Conservation (phyloP, 1,140 invertebrate genomes). For the Trichomalopsis sarcophagae region DNA sequence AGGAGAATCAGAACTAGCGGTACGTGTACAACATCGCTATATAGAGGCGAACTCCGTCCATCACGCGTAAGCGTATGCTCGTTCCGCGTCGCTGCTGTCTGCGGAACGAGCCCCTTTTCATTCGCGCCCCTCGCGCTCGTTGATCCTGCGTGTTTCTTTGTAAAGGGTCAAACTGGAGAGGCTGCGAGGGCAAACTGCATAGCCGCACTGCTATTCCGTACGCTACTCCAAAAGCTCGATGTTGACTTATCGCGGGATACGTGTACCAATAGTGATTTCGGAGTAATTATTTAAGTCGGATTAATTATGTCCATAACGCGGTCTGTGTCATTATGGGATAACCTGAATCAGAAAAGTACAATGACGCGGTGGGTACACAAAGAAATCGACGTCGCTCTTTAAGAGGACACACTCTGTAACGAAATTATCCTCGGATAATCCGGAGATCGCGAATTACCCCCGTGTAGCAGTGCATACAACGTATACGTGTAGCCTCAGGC, state of each 20-base stretch:
- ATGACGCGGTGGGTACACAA: neutral
- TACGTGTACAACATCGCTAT: neutral
- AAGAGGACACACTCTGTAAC: neutral
- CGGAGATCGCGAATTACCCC: neutral
- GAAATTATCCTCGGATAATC: constrained; percentile 27
- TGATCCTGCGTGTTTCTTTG: constrained; percentile 23
- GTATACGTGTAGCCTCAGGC: neutral
- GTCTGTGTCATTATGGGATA: too few relatives aligned
- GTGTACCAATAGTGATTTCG: too few relatives aligned
- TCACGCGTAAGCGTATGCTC: constrained; percentile 9
- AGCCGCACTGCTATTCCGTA: neutral
- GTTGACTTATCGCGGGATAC: neutral
- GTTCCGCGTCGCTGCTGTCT: constrained; percentile 26
- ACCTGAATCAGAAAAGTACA: too few relatives aligned
- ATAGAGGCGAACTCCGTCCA: constrained; percentile 1
- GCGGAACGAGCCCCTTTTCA: neutral
- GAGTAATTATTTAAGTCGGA: too few relatives aligned
- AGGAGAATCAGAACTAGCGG: too few relatives aligned
- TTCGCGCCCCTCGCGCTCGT: neutral
- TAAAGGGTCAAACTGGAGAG: neutral
- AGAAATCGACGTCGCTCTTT: neutral
- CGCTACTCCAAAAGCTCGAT: neutral
- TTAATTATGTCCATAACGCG: too few relatives aligned
- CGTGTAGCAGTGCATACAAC: neutral
- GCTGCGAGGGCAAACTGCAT: neutral